A percentile compares a stretch with the other conserved stretches of the same genome.
These are phyloP conservation scores for Pelochelys cantorii DNA, from an alignment of 2,797 vertebrate genomes.

Conservation along the genomic window DNA sequence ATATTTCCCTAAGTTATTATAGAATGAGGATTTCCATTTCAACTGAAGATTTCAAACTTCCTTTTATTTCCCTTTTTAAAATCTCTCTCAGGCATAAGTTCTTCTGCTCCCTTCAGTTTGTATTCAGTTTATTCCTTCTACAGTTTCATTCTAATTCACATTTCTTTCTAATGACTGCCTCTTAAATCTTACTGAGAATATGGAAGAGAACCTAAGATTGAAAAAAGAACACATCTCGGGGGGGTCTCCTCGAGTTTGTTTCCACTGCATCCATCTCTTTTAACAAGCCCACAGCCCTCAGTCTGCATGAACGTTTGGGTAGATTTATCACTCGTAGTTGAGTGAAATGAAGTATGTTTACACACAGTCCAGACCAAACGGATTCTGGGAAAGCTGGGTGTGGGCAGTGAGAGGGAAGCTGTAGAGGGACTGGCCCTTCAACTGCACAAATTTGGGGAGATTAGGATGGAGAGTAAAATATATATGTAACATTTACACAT, in stretches of 20 bases:
- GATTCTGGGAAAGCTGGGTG: neutral
- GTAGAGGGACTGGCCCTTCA: neutral
- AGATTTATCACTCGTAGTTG: accelerated
- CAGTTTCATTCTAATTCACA: neutral
- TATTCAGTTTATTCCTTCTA: neutral
- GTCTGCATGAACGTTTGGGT: neutral
- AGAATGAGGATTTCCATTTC: neutral
- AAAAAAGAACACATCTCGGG: neutral
- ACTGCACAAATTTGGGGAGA: neutral
- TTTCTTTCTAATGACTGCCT: neutral
- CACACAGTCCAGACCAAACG: neutral
- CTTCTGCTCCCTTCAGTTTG: neutral
- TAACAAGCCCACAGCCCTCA: accelerated
- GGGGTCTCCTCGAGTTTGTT: neutral
- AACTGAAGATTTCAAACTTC: neutral
- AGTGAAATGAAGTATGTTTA: neutral
- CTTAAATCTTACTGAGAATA: neutral
- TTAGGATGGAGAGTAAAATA: neutral
- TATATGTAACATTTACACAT: neutral
- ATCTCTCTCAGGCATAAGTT: neutral
- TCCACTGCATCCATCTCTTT: neutral
- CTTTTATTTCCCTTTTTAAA: neutral
- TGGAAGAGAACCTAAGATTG: neutral
- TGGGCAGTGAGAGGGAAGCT: neutral
- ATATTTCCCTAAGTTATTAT: neutral